These are phyloP conservation scores for Pedionomus torquatus DNA, from an alignment of 2,113 vertebrate species.

Conservation along the genomic window DNA sequence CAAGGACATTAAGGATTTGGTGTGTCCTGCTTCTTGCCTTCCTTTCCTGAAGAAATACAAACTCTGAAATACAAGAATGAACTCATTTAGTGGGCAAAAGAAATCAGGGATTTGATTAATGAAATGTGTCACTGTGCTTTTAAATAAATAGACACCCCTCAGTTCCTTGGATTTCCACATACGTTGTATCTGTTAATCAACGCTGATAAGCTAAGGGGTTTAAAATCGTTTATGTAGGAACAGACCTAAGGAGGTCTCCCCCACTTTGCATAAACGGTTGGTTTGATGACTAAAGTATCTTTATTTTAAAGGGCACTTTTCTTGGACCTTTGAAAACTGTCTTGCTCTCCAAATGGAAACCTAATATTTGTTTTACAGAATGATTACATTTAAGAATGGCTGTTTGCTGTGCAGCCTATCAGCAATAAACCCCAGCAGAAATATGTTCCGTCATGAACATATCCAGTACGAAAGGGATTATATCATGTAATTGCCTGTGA, in stretches of 20 bases:
- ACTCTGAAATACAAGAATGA: neutral
- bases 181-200: neutral
- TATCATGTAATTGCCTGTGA: neutral
- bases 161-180: neutral
- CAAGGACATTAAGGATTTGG: conserved; percentile 5
- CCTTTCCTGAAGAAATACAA: neutral
- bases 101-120: neutral
- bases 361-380: neutral
- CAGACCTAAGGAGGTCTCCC: neutral
- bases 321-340: neutral
- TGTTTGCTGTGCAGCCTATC: neutral
- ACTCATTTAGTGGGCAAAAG: neutral
- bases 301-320: neutral
- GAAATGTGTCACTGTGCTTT: conserved; percentile 1
- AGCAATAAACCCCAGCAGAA: neutral
- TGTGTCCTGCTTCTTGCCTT: neutral
- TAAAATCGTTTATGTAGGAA: neutral
- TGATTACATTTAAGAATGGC: neutral
- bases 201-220: neutral
- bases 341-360: neutral
- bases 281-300: neutral
- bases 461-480: neutral
- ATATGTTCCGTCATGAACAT: neutral
- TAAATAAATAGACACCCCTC: neutral
- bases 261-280: rapidly evolving